Evolutionary conservation across 2,888 invertebrate species (phyloP).

Genomic region (Alviniconcha strummeri): DNA sequence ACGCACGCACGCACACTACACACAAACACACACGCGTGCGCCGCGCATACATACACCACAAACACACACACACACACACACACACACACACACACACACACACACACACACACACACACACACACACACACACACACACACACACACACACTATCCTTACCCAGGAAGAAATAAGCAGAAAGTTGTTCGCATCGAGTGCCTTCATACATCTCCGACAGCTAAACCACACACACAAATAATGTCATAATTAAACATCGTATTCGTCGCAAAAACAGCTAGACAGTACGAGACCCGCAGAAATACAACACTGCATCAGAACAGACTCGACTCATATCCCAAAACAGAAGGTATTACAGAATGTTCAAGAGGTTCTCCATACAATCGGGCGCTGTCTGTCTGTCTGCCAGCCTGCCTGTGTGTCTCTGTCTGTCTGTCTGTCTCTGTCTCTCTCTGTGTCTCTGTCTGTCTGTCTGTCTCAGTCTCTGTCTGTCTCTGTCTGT

Average conservation of each 20-base stretch:
- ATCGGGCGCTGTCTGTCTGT: background rate
- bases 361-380: too few species aligned
- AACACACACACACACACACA: background rate
- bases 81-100: background rate
- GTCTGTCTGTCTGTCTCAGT: background rate
- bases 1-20: background rate
- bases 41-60: background rate
- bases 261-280: too few species aligned
- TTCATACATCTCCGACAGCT: conserved; percentile 30
- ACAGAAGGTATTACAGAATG: too few species aligned
- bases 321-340: too few species aligned
- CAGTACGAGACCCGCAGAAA: too few species aligned
- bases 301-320: too few species aligned
- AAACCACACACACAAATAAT: background rate
- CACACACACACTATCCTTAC: background rate
- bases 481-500: background rate
- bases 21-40: background rate
- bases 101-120: background rate
- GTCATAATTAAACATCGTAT: too few species aligned
- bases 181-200: conserved; percentile 23
- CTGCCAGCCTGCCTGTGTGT: conserved; percentile 12
- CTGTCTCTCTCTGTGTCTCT: background rate
- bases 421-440: background rate
- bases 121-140: conserved; percentile 11
- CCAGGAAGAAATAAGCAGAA: conserved; percentile 17